These are phyloP conservation scores for Mythimna impura DNA, from an alignment of 2,888 invertebrate species.

Conservation along the genomic window DNA sequence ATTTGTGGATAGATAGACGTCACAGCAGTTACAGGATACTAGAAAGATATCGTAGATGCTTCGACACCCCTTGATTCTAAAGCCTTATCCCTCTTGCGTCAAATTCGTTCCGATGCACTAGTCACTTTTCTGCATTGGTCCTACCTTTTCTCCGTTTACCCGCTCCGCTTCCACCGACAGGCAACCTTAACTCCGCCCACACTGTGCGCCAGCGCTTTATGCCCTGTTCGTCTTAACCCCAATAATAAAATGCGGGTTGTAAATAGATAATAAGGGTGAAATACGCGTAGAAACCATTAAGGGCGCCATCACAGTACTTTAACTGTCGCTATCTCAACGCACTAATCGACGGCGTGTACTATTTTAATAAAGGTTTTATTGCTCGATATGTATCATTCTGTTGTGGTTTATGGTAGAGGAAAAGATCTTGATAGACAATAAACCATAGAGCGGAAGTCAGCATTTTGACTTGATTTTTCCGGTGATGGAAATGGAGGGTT, in stretches of 20 bases:
- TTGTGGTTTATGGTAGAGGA: slow-evolving; percentile 51
- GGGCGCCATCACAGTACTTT: slow-evolving; percentile 83
- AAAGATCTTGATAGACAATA: slow-evolving; percentile 25
- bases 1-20: not conserved
- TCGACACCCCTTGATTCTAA: not conserved
- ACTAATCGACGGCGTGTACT: slow-evolving; percentile 82
- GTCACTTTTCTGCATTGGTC: not conserved
- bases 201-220: slow-evolving; percentile 80
- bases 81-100: not conserved
- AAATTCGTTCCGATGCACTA: not conserved
- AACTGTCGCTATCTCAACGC: slow-evolving; percentile 79
- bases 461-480: not conserved
- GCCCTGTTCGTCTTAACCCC: slow-evolving; percentile 87
- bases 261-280: slow-evolving; percentile 90
- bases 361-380: slow-evolving; percentile 83
- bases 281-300: slow-evolving; percentile 86
- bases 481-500: not conserved
- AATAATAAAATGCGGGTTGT: slow-evolving; percentile 90
- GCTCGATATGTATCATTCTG: slow-evolving; percentile 61
- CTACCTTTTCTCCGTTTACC: not conserved
- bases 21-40: not conserved
- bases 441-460: not conserved
- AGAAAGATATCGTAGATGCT: not conserved
- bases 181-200: slow-evolving; percentile 76
- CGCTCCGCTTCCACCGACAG: not conserved